Conservation (phyloP, 2,888 invertebrate species). For the Callyntrura sp. region DNA sequence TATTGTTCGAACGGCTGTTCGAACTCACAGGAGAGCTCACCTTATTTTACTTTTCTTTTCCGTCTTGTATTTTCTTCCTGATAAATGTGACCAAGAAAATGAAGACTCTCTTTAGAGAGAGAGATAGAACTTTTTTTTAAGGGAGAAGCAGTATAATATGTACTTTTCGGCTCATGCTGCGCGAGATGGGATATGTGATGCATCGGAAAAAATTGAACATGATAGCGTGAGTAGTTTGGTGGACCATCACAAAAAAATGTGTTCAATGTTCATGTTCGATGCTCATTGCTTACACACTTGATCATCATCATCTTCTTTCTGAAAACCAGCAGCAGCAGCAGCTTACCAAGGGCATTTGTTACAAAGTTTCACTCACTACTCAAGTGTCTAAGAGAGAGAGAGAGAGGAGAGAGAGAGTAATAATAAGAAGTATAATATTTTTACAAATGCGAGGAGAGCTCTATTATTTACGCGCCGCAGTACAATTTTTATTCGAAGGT, state of each 20-base stretch:
- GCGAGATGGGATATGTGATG: constrained; percentile 71
- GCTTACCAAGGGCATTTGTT: not conserved
- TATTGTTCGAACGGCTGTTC: constrained; percentile 36
- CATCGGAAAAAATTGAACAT: constrained; percentile 73
- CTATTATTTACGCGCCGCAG: too few relatives aligned
- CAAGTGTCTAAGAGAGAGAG: not conserved
- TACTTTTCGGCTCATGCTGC: constrained; percentile 64
- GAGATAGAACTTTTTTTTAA: too few relatives aligned
- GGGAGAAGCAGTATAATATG: constrained; percentile 2
- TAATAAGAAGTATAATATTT: not conserved
- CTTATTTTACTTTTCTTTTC: constrained; percentile 54
- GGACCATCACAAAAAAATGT: constrained; percentile 32
- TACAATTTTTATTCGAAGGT: constrained; percentile 41
- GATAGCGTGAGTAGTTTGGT: constrained; percentile 71
- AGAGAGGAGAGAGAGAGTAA: not conserved
- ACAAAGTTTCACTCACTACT: not conserved
- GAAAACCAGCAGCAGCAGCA: not conserved
- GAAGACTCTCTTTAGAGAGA: constrained; percentile 17
- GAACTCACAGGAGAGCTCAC: constrained; percentile 14
- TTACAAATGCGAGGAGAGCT: not conserved
- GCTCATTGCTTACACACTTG: constrained; percentile 30
- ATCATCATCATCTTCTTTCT: too few relatives aligned
- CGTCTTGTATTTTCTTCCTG: constrained; percentile 62
- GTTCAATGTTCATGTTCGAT: constrained; percentile 42
- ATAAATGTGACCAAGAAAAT: constrained; percentile 41